phyloP scores from a whole-genome alignment of 2,888 invertebrate genomes.

The Chorisops tibialis region DNA sequence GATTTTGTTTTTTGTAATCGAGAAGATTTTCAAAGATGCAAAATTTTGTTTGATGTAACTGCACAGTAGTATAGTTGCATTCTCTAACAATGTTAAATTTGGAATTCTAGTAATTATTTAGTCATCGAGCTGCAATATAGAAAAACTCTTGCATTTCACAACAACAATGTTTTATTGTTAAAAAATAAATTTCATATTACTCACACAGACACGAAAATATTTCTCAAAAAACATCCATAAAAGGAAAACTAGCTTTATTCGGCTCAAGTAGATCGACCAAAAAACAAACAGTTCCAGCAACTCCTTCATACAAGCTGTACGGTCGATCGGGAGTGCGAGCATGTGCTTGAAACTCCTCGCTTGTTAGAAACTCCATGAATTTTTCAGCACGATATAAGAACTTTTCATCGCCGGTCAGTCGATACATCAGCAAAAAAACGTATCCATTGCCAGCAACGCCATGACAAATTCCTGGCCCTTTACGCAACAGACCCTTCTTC shows the following conservation, averaged over 20 bases:
- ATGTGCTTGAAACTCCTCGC: conserved; percentile 61
- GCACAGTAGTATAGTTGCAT: too few species aligned
- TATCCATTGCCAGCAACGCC: conserved; percentile 83
- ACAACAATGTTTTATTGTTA: too few species aligned
- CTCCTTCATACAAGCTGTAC: conserved; percentile 81
- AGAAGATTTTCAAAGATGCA: conserved; percentile 24
- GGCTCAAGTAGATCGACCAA: conserved; percentile 73
- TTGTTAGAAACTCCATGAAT: conserved; percentile 73
- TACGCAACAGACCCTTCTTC: conserved; percentile 75
- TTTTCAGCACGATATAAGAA: conserved; percentile 70
- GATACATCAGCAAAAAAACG: conserved; percentile 71
- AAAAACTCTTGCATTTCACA: too few species aligned
- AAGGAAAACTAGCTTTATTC: conserved; percentile 74
- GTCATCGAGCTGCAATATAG: too few species aligned
- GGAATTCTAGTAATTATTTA: too few species aligned
- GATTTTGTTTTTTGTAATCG: conserved; percentile 24
- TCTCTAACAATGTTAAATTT: too few species aligned
- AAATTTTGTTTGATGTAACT: conserved; percentile 9
- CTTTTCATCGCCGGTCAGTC: conserved; percentile 67
- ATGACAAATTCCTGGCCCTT: conserved; percentile 89
- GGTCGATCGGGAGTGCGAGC: conserved; percentile 78
- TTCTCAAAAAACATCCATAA: conserved; percentile 68
- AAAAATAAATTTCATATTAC: too few species aligned
- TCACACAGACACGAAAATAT: too few species aligned
- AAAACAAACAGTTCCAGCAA: conserved; percentile 81